A percentile compares a stretch with the other conserved stretches of the same genome.
Evolutionary conservation across 2,888 invertebrate species (phyloP).

Genomic region (Monoplex corrugatus): DNA sequence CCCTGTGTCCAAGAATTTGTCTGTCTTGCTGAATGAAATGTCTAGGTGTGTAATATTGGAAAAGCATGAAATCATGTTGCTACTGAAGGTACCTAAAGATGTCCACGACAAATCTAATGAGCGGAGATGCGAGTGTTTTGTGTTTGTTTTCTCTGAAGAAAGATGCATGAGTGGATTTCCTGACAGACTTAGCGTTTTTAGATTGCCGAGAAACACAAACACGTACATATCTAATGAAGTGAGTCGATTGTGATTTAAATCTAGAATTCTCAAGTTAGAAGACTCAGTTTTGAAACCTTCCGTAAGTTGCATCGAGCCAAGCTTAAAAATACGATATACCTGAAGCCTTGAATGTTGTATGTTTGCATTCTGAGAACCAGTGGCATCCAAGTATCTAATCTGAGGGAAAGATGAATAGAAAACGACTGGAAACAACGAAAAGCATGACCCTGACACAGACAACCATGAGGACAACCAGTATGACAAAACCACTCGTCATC

Average conservation of each 20-base stretch:
- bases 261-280: conserved; percentile 44
- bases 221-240: conserved; percentile 18
- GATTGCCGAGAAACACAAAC: conserved; percentile 21
- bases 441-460: conserved; percentile 48
- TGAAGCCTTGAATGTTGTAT: background rate
- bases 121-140: background rate
- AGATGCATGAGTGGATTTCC: conserved; percentile 15
- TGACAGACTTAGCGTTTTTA: conserved; percentile 34
- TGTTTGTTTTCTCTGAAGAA: background rate
- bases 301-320: conserved; percentile 30
- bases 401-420: background rate
- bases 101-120: conserved; percentile 10
- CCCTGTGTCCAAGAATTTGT: background rate
- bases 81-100: background rate
- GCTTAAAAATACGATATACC: conserved; percentile 20
- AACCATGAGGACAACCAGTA: conserved; percentile 42
- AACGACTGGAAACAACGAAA: conserved; percentile 37
- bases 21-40: conserved; percentile 18
- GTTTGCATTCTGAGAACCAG: conserved; percentile 15
- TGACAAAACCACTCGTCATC: conserved; percentile 54
- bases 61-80: background rate
- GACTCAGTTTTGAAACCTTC: conserved; percentile 8
- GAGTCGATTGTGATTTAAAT: conserved; percentile 47
- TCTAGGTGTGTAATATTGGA: background rate
- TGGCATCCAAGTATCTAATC: conserved; percentile 38